Evolutionary conservation across 2,797 vertebrate species (phyloP).

Genomic region (Eidolon dupreanum): DNA sequence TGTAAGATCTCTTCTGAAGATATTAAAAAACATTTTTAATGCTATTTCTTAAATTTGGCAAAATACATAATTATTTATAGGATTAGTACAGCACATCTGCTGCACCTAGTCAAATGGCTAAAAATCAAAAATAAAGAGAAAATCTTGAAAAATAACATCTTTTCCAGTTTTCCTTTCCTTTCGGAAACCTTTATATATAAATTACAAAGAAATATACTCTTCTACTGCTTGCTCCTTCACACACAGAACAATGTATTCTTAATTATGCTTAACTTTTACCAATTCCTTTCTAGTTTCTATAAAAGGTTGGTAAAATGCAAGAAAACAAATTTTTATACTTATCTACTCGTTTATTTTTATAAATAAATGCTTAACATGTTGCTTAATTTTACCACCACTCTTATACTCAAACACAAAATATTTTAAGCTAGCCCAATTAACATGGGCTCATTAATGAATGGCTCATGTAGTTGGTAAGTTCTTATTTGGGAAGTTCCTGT

Average conservation of each 20-base stretch:
- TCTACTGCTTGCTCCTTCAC: constrained; percentile 24
- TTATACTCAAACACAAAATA: constrained; percentile 40
- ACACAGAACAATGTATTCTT: background rate
- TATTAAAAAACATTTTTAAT: constrained; percentile 22
- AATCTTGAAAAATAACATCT: background rate
- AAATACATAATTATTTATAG: constrained; percentile 43
- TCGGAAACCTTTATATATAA: constrained; percentile 15
- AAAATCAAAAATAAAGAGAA: constrained; percentile 42
- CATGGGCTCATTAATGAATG: background rate
- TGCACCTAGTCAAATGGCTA: background rate
- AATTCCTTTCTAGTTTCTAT: constrained; percentile 27
- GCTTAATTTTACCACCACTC: constrained; percentile 13
- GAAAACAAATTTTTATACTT: constrained; percentile 33
- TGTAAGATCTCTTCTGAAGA: background rate
- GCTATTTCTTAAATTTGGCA: constrained; percentile 27
- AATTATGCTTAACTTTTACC: constrained; percentile 9
- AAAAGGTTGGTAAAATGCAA: background rate
- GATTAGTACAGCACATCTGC: background rate
- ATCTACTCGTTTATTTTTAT: background rate
- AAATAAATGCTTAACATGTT: constrained; percentile 33
- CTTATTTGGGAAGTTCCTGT: background rate
- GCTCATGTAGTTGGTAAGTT: background rate
- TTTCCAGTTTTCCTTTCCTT: background rate
- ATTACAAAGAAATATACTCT: constrained; percentile 1
- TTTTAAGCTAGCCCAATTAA: constrained; percentile 13